These are phyloP conservation scores for Aporophyla nigra DNA, from an alignment of 2,888 invertebrate genomes.

Conservation along the genomic window DNA sequence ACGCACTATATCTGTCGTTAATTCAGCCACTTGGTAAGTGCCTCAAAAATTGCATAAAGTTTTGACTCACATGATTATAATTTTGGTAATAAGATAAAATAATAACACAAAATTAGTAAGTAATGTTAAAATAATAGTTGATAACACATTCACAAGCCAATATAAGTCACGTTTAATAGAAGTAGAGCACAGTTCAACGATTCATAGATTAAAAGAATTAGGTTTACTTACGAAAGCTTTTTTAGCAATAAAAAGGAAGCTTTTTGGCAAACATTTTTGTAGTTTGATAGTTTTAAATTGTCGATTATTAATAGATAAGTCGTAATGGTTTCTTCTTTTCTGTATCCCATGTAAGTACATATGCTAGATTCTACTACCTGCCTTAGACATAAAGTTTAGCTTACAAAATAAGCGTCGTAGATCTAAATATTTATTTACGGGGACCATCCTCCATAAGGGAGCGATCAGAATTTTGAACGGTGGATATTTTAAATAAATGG, in stretches of 20 bases:
- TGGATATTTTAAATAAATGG: conserved; percentile 72
- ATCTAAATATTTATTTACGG: conserved; percentile 82
- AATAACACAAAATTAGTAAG: conserved; percentile 70
- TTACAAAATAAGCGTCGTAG: conserved; percentile 80
- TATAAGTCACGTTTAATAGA: conserved; percentile 78
- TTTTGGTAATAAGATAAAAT: conserved; percentile 67
- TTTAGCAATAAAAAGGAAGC: conserved; percentile 86
- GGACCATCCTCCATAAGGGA: conserved; percentile 87
- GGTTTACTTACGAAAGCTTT: conserved; percentile 83
- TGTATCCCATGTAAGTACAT: conserved; percentile 75
- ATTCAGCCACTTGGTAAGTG: conserved; percentile 86
- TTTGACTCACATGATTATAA: conserved; percentile 75
- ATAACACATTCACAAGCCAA: conserved; percentile 74
- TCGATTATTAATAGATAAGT: conserved; percentile 80
- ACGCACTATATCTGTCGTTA: conserved; percentile 79
- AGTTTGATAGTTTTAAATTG: conserved; percentile 82
- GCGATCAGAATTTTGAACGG: conserved; percentile 83
- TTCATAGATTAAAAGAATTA: conserved; percentile 78
- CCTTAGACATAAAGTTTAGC: conserved; percentile 82
- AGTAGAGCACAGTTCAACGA: conserved; percentile 84
- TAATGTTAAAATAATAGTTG: conserved; percentile 71
- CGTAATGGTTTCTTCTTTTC: conserved; percentile 78
- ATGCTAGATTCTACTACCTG: conserved; percentile 85
- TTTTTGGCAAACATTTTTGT: conserved; percentile 86
- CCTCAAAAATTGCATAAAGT: conserved; percentile 81